A percentile compares a stretch with the other conserved stretches of the same genome.
Evolutionary conservation across 2,797 vertebrate genomes (phyloP).

Genomic region (Choloepus didactylus): DNA sequence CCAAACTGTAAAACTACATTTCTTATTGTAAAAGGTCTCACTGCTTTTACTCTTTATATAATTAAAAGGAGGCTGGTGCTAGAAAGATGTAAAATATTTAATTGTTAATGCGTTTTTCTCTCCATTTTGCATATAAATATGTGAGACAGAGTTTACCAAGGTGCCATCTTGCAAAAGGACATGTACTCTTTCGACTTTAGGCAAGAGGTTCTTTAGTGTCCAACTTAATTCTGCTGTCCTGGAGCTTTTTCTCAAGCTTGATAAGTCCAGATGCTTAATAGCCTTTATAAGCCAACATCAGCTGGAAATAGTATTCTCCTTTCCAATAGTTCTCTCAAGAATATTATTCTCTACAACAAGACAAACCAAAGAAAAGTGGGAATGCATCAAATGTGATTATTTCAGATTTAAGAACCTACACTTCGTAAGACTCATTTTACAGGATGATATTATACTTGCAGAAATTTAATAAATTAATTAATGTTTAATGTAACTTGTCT

Average conservation of each 20-base stretch:
- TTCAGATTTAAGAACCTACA: not conserved
- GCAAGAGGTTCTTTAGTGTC: not conserved
- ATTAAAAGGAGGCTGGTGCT: not conserved
- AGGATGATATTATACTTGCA: not conserved
- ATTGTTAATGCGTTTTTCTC: not conserved
- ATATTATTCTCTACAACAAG: not conserved
- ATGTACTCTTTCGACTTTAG: not conserved
- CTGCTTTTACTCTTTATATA: not conserved
- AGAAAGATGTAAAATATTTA: not conserved
- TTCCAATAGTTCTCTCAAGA: not conserved
- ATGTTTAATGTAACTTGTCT: not conserved
- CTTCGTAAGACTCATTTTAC: not conserved
- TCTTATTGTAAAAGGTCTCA: not conserved
- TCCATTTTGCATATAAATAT: not conserved
- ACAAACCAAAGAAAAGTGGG: not conserved
- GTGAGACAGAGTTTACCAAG: not conserved
- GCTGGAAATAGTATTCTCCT: rapidly evolving
- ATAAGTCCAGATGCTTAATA: not conserved
- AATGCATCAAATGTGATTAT: not conserved
- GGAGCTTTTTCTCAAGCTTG: not conserved
- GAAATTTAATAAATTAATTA: not conserved
- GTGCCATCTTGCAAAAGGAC: not conserved
- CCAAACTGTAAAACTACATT: not conserved
- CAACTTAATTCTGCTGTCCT: not conserved
- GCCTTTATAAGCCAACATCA: not conserved